Evolutionary conservation across 2,888 invertebrate genomes (phyloP).

Genomic region (Sepioteuthis lessoniana): DNA sequence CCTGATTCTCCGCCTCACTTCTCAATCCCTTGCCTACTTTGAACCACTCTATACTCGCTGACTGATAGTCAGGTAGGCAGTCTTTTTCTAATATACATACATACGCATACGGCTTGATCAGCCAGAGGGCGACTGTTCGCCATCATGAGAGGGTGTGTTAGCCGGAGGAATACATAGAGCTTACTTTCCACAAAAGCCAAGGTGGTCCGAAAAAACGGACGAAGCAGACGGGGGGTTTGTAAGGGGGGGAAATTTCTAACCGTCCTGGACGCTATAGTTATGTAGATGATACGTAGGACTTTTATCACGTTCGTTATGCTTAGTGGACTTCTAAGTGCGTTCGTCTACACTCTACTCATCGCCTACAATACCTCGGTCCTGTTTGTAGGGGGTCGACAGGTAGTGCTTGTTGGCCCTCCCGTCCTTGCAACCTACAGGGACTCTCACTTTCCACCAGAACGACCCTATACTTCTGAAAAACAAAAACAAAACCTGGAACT

Average conservation of each 20-base stretch:
- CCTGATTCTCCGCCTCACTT: not conserved
- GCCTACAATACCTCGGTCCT: conserved; percentile 37
- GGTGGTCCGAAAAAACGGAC: conserved; percentile 13
- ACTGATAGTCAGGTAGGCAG: conserved; percentile 33
- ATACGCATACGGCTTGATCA: not conserved
- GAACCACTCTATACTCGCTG: not conserved
- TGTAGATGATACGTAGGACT: conserved; percentile 44
- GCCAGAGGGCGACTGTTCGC: not conserved
- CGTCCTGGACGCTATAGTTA: conserved; percentile 38
- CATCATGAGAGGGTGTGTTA: not conserved
- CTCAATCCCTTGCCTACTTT: not conserved
- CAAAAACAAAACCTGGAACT: not conserved
- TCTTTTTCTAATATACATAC: not conserved
- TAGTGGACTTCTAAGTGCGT: conserved; percentile 45
- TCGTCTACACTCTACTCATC: conserved; percentile 46
- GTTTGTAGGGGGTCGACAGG: conserved; percentile 34
- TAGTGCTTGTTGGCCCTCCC: not conserved
- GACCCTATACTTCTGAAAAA: not conserved
- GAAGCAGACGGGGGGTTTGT: not conserved
- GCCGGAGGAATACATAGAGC: not conserved
- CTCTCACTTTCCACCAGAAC: not conserved
- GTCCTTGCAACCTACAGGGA: not conserved
- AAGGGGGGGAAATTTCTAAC: conserved; percentile 7
- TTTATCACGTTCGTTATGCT: conserved; percentile 47
- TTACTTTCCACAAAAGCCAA: not conserved